These are phyloP conservation scores for Lycophotia porphyrea DNA, from an alignment of 2,888 invertebrate species.

Conservation along the genomic window DNA sequence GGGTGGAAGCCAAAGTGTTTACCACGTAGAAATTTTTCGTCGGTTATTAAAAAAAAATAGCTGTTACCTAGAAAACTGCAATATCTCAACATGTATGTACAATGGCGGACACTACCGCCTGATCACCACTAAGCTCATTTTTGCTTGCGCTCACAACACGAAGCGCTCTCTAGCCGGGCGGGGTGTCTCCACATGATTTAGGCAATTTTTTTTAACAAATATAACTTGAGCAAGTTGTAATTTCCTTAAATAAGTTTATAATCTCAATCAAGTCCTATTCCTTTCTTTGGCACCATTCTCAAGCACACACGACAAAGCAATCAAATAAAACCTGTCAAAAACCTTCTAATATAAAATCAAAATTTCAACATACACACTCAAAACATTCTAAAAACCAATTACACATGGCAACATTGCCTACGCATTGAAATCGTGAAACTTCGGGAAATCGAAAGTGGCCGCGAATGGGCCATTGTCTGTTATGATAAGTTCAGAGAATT, in stretches of 20 bases:
- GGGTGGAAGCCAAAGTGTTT: no score
- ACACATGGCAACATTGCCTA: slow-evolving; percentile 61
- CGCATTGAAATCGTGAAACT: slow-evolving; percentile 64
- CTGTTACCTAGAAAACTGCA: no score
- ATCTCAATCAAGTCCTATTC: neutral
- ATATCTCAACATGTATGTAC: no score
- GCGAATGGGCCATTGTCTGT: slow-evolving; percentile 58
- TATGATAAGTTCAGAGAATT: slow-evolving; percentile 58
- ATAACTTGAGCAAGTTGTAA: slow-evolving; percentile 18
- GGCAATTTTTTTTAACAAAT: no score
- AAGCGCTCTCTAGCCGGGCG: no score
- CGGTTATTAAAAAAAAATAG: no score
- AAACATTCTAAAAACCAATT: slow-evolving; percentile 57
- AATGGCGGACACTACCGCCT: no score
- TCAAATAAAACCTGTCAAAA: slow-evolving; percentile 14
- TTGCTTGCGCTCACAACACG: no score
- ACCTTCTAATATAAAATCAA: slow-evolving; percentile 39
- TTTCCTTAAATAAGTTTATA: slow-evolving; percentile 22
- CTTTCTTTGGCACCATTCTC: slow-evolving; percentile 5
- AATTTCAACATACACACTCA: slow-evolving; percentile 39
- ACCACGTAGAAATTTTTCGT: no score
- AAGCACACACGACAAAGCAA: slow-evolving; percentile 18
- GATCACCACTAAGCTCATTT: no score
- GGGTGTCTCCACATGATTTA: no score
- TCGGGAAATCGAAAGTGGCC: slow-evolving; percentile 71